These are phyloP conservation scores for Diuraphis noxia DNA, from an alignment of 1,140 invertebrate genomes.

Conservation along the genomic window DNA sequence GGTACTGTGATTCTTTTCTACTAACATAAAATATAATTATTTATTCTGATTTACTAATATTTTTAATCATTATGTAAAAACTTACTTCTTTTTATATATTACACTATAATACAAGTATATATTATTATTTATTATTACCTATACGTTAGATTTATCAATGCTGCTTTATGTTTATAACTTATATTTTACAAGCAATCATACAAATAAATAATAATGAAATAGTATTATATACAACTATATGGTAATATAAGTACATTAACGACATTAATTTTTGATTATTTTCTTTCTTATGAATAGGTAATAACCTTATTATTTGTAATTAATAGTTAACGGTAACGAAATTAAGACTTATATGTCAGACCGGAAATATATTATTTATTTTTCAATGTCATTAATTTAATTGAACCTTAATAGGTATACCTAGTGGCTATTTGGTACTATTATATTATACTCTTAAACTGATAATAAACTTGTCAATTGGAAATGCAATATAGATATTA, in stretches of 20 bases:
- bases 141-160: too few species aligned
- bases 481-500: background rate
- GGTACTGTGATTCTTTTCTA: too few species aligned
- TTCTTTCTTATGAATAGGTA: background rate
- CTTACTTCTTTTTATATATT: too few species aligned
- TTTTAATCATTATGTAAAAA: too few species aligned
- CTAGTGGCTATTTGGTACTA: background rate
- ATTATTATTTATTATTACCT: too few species aligned
- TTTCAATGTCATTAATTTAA: constrained; percentile 10
- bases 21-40: background rate
- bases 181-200: too few species aligned
- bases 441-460: background rate
- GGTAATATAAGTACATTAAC: background rate
- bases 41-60: too few species aligned
- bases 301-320: background rate
- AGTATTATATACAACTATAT: too few species aligned
- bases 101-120: too few species aligned
- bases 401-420: background rate
- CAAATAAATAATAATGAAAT: background rate
- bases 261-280: background rate
- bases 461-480: background rate
- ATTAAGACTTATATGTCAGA: background rate
- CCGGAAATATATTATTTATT: background rate
- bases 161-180: background rate
- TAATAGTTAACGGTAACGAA: background rate